Evolutionary conservation across 64 coral and sea anemone species (phyloP).

Genomic region (Exaiptasia diaphana): DNA sequence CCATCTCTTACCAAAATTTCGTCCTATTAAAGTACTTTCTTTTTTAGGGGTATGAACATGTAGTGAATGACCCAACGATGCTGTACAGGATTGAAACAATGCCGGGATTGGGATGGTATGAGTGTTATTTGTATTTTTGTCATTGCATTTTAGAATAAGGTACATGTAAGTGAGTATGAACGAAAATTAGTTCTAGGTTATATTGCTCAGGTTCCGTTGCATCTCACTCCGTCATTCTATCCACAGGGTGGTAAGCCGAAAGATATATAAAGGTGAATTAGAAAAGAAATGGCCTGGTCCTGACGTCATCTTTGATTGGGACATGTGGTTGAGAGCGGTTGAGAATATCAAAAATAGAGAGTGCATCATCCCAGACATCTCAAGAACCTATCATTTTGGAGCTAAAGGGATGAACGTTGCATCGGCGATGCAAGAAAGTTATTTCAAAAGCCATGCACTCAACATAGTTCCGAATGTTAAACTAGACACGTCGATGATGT

Average conservation of each 20-base stretch:
- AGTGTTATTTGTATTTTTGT: no score
- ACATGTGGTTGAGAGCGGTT: slow-evolving; percentile 65
- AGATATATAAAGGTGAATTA: slow-evolving; percentile 68
- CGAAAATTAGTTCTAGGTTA: no score
- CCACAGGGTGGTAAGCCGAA: slow-evolving; percentile 67
- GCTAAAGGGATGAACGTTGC: slow-evolving; percentile 64
- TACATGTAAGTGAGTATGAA: no score
- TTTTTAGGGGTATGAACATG: slow-evolving; percentile 65
- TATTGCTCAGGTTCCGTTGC: no score
- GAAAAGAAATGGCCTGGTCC: slow-evolving; percentile 60
- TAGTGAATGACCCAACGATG: slow-evolving; percentile 65
- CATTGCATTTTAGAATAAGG: no score
- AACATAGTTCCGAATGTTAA: slow-evolving; percentile 47
- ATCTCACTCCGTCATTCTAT: no score
- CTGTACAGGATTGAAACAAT: slow-evolving; percentile 80
- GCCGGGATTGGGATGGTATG: slow-evolving; percentile 91
- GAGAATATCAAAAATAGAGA: slow-evolving; percentile 50
- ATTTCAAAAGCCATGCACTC: slow-evolving; percentile 66
- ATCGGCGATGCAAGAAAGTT: slow-evolving; percentile 27
- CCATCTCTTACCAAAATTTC: no score
- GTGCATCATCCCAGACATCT: slow-evolving; percentile 82
- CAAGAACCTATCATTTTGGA: slow-evolving; percentile 88
- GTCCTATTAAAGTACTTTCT: not conserved
- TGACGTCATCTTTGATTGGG: slow-evolving; percentile 64
- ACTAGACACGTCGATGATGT: slow-evolving; percentile 53